These are phyloP conservation scores for Eucidaris tribuloides DNA, from an alignment of 35 echinoderm and acorn worm species.

Conservation along the genomic window DNA sequence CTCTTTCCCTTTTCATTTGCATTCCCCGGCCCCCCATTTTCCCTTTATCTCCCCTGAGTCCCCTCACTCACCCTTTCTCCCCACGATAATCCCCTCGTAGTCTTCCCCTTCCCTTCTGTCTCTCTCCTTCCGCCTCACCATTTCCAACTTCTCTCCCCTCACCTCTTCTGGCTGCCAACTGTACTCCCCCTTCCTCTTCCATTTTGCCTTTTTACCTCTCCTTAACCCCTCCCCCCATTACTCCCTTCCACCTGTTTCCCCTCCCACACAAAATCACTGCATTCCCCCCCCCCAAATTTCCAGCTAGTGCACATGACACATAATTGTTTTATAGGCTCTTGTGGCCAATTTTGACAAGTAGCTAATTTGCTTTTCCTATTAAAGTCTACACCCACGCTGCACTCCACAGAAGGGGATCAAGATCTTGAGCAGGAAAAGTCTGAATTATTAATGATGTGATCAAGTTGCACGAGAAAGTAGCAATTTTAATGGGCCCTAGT, in stretches of 20 bases:
- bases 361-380: too few relatives aligned
- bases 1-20: background rate
- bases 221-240: background rate
- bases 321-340: too few relatives aligned
- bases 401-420: too few relatives aligned
- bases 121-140: background rate
- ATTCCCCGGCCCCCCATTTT: background rate
- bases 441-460: too few relatives aligned
- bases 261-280: background rate
- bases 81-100: background rate
- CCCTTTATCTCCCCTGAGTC: background rate
- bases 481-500: too few relatives aligned
- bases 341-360: too few relatives aligned
- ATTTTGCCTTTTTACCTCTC: too few relatives aligned
- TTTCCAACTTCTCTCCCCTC: background rate
- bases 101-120: background rate
- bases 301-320: too few relatives aligned
- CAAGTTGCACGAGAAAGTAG: too few relatives aligned
- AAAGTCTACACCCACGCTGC: too few relatives aligned
- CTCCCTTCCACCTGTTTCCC: background rate
- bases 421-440: too few relatives aligned
- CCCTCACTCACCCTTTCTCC: background rate
- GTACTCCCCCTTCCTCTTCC: background rate
- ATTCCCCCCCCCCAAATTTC: too few relatives aligned
- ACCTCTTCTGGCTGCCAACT: background rate